Evolutionary conservation across 2,888 invertebrate genomes (phyloP).

Genomic region (Geotrupes spiniger): DNA sequence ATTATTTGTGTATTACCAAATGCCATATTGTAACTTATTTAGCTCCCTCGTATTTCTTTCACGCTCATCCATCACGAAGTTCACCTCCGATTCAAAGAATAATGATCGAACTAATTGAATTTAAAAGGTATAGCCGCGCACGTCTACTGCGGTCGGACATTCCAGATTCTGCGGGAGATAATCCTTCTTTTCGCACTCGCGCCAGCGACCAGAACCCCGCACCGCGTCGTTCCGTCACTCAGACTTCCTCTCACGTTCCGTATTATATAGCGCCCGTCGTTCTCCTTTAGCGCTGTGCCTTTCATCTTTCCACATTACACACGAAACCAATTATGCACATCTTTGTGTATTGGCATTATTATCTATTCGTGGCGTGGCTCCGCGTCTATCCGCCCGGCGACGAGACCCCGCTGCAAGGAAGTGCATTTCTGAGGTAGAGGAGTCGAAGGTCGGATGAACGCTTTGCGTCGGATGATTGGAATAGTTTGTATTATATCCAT

Average conservation of each 20-base stretch:
- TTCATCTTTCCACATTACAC: slow-evolving; percentile 50
- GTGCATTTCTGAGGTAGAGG: no score
- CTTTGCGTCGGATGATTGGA: no score
- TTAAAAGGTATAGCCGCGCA: slow-evolving; percentile 23
- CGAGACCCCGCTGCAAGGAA: no score
- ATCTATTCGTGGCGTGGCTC: slow-evolving; percentile 35
- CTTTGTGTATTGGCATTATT: slow-evolving; percentile 49
- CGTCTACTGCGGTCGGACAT: slow-evolving; percentile 17
- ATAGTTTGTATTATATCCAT: no score
- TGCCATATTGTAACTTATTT: no score
- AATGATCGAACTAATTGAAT: slow-evolving; percentile 25
- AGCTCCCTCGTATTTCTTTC: no score
- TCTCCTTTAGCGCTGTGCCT: slow-evolving; percentile 41
- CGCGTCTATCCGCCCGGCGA: no score
- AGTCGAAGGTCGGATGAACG: no score
- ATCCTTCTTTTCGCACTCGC: slow-evolving; percentile 24
- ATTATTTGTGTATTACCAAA: no score
- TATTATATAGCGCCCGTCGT: slow-evolving; percentile 38
- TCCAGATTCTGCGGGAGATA: slow-evolving; percentile 22
- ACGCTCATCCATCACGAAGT: slow-evolving; percentile 8
- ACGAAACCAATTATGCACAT: slow-evolving; percentile 51
- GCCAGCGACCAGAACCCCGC: slow-evolving; percentile 13
- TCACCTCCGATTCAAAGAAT: slow-evolving; percentile 8
- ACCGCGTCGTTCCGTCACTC: slow-evolving; percentile 21
- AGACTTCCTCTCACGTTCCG: slow-evolving; percentile 45